Evolutionary conservation across 2,113 vertebrate species (phyloP), one percentile per base, ranked within the genome.

Genomic region (Hemibagrus wyckioides): DNA sequence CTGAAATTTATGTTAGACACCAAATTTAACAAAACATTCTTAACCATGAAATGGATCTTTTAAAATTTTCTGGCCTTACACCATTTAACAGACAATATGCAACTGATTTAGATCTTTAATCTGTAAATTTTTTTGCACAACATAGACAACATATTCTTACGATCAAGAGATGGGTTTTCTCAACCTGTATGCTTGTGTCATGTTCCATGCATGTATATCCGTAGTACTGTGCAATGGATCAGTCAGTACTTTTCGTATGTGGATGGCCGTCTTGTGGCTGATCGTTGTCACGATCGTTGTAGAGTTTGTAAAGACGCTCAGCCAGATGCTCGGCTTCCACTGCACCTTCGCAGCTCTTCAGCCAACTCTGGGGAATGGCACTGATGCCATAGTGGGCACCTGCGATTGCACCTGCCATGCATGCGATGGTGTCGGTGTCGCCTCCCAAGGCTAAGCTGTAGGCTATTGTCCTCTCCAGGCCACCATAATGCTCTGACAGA

Each of bases 371-470:
- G 23, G 97, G 96, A 48, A 99, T 92, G 85, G 96, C 94, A 33
- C 97, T 96, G 6, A 97, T 95, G 57, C 98, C 97, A 0, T 99
- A 99, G 73, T 99, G 98, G 79, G 98, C 98, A 0, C 98, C 98
- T 0, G 98, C 98, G 6, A 99, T 98, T 89, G 98, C 98, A 84
- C 97, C 98, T 0, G 98, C 98, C 98, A 99, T 99, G 92, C 97
- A 99, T 77, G 98, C 98, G 59, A 99, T 99, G 92, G 98, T 99
- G 95, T 99, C 98, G 0, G 98, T 99, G 95, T 99, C 98, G n/a
- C 98, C 98, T 3, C 98, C 98, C 84, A 99, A 93, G 0, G 97
- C 97, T 93, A 99, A 94, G 89, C 97, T 97, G 93, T 97, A 99
- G 50, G 97, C 95, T 87, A 99, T 94, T 87, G 97, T 99, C 94